phyloP scores from a whole-genome alignment of 2,888 invertebrate genomes.

The Thecocarcelia acutangulata region DNA sequence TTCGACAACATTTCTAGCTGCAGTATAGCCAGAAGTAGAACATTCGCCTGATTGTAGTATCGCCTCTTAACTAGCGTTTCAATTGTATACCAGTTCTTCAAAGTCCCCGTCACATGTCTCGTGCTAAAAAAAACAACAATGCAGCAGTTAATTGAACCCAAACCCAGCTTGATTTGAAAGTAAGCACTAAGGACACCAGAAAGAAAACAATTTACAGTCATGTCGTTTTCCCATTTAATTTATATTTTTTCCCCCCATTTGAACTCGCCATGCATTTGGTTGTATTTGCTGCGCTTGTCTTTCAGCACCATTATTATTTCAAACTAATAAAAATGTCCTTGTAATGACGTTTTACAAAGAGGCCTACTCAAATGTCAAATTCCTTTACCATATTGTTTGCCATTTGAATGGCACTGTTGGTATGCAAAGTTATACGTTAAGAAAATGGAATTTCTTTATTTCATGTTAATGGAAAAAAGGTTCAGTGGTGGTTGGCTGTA shows the following conservation, averaged over 20 bases:
- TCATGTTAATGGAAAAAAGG: background rate
- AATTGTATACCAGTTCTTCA: no score
- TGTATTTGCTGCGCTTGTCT: conserved; percentile 41
- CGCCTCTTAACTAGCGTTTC: no score
- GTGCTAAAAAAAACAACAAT: background rate
- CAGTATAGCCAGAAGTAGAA: no score
- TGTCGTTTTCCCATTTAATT: conserved; percentile 39
- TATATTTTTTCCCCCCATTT: background rate
- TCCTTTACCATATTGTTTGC: conserved; percentile 66
- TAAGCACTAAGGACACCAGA: no score
- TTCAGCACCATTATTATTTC: conserved; percentile 58
- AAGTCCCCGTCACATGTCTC: no score
- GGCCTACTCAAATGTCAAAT: conserved; percentile 72
- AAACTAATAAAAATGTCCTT: conserved; percentile 68
- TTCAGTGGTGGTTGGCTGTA: no score
- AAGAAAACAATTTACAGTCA: conserved; percentile 53
- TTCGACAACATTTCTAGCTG: no score
- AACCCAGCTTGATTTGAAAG: background rate
- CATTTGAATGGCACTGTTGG: conserved; percentile 28
- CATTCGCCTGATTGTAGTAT: no score
- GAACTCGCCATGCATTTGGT: background rate
- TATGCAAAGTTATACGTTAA: conserved; percentile 25
- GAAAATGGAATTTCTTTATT: conserved; percentile 43
- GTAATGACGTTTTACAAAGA: conserved; percentile 69
- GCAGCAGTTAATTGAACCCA: conserved; percentile 36